Evolutionary conservation across 2,888 invertebrate species (phyloP), one percentile per base, ranked within the genome.

Genomic region (Caenorhabditis auriculariae): DNA sequence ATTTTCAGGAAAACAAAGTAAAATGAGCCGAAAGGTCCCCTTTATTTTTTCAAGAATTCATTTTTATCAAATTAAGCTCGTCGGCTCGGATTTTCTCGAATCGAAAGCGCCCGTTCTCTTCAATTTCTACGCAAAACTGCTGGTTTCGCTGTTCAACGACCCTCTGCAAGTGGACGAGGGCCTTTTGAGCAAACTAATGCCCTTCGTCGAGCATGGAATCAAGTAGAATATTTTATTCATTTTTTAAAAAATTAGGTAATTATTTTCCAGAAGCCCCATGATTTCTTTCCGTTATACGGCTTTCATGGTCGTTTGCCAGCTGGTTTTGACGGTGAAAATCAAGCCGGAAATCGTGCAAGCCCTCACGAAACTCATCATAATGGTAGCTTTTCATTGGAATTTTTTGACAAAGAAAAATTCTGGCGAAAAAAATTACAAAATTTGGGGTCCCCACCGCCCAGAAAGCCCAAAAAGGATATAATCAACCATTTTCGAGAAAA

Each of bases 41-140:
- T n/a, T 32, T 9, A 24, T 43, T 35, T 26, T 44, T 35, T 54
- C 9, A 56, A 51, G 47, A 47, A 44, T 53, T 17, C 23, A 44
- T 46, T 29, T 26, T 44, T 44, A 32, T 24, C 21, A 21, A 7
- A 38, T 69, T 39, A 26, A 62, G 60, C 21, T 63, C 23, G 68
- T 68, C 4, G 74, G 72, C 23, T 54, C 58, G 7, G 50, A 56
- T 7, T 70, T 49, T 51, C 35, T 72, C 41, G 72, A 72, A 26
- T 23, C 51, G 1, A 69, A 67, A 21, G 54, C 91, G 9, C 88
- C 88, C 50, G 88, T 89, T 0, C 85, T 90, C 2, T 88, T 89
- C 77, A 89, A 89, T 7, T 93, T 93, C 83, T 91, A 89, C 80
- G 88, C 89, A 48, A 88, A 89, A 15, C 87, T 89, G 0, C 84